Evolutionary conservation across 2,888 invertebrate species (phyloP).

Genomic region (Platycheirus rosarum): DNA sequence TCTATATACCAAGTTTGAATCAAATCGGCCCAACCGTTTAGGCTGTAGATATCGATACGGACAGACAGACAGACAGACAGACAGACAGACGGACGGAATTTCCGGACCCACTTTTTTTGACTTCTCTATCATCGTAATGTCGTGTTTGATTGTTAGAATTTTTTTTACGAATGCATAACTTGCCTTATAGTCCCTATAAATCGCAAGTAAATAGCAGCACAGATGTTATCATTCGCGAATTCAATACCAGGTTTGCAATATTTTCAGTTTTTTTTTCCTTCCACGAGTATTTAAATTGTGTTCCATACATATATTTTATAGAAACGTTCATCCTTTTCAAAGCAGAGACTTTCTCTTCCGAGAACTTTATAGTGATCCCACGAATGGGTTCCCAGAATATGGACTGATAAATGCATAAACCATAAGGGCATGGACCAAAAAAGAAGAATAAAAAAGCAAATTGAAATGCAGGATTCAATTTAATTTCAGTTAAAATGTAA

Average conservation of each 20-base stretch:
- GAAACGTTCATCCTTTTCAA: not conserved
- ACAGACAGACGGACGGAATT: too few species aligned
- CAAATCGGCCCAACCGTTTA: too few species aligned
- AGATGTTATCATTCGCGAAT: slow-evolving; percentile 6
- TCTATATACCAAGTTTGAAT: too few species aligned
- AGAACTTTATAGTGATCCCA: slow-evolving; percentile 17
- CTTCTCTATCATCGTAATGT: too few species aligned
- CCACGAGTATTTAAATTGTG: slow-evolving; percentile 36
- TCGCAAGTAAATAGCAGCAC: too few species aligned
- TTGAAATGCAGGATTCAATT: slow-evolving; percentile 72
- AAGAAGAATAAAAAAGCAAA: slow-evolving; percentile 52
- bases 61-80: too few species aligned
- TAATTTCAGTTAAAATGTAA: slow-evolving; percentile 63
- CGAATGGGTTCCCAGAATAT: not conserved
- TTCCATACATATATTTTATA: slow-evolving; percentile 47
- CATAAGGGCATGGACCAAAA: slow-evolving; percentile 14
- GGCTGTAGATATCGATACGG: too few species aligned
- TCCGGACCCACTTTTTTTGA: too few species aligned
- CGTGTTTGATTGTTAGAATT: too few species aligned
- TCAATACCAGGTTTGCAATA: slow-evolving; percentile 47
- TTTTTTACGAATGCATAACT: too few species aligned
- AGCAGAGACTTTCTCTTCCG: slow-evolving; percentile 1
- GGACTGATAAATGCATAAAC: slow-evolving; percentile 31
- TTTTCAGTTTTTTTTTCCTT: slow-evolving; percentile 20
- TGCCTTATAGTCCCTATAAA: too few species aligned